Base-by-base conservation (phyloP, 2,888 invertebrate species). In the Troides oblongomaculatus region DNA sequence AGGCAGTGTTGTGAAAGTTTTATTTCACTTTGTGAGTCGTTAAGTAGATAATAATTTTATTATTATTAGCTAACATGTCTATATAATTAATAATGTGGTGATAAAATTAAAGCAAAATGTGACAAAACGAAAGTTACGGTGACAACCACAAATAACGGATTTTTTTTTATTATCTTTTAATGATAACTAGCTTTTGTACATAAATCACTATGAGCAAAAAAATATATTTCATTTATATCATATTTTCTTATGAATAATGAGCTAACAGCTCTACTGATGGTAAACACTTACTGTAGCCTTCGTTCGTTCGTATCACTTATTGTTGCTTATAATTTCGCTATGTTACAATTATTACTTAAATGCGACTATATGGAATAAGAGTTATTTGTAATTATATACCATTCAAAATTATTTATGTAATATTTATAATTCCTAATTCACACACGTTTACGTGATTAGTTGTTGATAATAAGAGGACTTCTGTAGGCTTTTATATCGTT, bases 111-210 rank as follows among this genome's bases (percentile, higher is more conserved):
- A 25, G 25, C 59, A 25, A 59, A 59, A 59, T 59, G 14, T 25
- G 25, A 59, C 25, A 25, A 59, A 59, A 59, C 30, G 59, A 59
- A 59, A 59, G 59, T 59, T 59, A 59, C 21, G 56, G 21, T 56
- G 56, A 56, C 21, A 21, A 30, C 18, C 8, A 56, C 7, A 21
- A 56, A 56, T 56, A 56, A 56, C 56, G 46, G 46, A 46, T 56
- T n/a, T 56, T n/a, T 56, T 56, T 56, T 14, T 56, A 50, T 50
- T 6, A 50, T 56, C 21, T 8, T 21, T 21, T n/a, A 21, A 21
- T 56, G 56, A n/a, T 7, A 8, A 56, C 56, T 7, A n/a, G 4
- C 0, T 56, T n/a, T 56, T 8, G 18, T 8, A 56, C n/a, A 53
- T 53, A 12, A 2, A n/a, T n/a, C 2, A 56, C 10, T 56, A 21